Conservation (phyloP, 2,888 invertebrate species). For the Synanthedon tipuliformis region DNA sequence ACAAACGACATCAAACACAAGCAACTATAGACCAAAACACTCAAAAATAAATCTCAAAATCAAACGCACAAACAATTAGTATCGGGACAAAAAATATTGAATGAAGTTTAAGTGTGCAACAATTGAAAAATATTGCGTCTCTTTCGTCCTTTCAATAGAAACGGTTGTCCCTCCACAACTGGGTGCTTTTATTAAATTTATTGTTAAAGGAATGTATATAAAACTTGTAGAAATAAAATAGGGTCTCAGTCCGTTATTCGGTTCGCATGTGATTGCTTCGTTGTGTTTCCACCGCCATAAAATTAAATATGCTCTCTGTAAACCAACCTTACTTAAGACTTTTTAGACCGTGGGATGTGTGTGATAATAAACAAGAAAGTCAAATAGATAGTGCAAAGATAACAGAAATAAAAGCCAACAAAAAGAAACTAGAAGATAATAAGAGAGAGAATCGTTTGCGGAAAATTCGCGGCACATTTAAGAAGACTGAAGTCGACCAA, state of each 20-base stretch:
- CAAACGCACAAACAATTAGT: not conserved
- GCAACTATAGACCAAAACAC: not conserved
- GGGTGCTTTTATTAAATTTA: conserved; percentile 65
- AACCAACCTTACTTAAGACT: conserved; percentile 62
- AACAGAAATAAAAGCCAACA: conserved; percentile 22
- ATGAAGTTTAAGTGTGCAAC: conserved; percentile 53
- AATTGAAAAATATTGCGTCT: conserved; percentile 69
- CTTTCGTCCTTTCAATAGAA: conserved; percentile 60
- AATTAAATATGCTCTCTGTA: conserved; percentile 47
- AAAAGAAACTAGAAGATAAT: conserved; percentile 30
- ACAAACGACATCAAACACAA: conserved; percentile 12
- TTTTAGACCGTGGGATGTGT: conserved; percentile 73
- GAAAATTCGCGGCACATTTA: conserved; percentile 57
- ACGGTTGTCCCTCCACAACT: conserved; percentile 53
- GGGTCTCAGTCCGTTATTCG: conserved; percentile 52
- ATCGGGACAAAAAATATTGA: conserved; percentile 12
- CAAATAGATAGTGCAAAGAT: conserved; percentile 14
- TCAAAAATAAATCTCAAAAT: conserved; percentile 16
- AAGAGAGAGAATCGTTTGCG: conserved; percentile 52
- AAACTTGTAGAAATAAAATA: conserved; percentile 61
- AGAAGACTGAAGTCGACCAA: conserved; percentile 51
- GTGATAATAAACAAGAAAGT: conserved; percentile 29
- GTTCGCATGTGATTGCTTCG: conserved; percentile 39
- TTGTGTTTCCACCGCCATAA: conserved; percentile 15
- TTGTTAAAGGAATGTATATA: conserved; percentile 68